Conservation (phyloP, 2,797 vertebrate species). For the Falco columbarius region DNA sequence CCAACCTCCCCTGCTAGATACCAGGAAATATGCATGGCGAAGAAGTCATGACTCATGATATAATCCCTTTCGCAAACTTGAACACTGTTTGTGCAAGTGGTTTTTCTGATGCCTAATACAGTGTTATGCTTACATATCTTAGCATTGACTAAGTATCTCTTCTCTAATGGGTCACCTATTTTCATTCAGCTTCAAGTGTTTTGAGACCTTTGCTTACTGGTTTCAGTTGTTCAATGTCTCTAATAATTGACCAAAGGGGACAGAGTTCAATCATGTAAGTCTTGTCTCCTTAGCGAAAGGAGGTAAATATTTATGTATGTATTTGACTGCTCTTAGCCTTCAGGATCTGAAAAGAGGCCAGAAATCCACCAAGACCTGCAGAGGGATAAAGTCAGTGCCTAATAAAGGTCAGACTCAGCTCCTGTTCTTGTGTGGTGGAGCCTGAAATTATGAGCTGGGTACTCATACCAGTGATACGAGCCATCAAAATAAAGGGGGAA, state of each 20-base stretch:
- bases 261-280: not conserved
- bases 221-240: not conserved
- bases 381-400: not conserved
- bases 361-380: not conserved
- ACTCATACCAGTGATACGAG: not conserved
- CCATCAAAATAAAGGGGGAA: not conserved
- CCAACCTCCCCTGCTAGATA: constrained; percentile 14
- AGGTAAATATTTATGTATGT: not conserved
- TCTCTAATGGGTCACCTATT: not conserved
- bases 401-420: not conserved
- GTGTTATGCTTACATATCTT: not conserved
- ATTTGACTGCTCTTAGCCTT: not conserved
- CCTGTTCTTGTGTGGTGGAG: not conserved
- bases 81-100: constrained; percentile 23
- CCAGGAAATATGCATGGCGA: constrained; percentile 37
- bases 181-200: not conserved
- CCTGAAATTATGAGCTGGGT: not conserved
- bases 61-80: constrained; percentile 43
- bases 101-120: constrained; percentile 16
- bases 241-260: not conserved
- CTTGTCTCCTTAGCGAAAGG: not conserved
- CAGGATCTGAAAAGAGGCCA: not conserved
- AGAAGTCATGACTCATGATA: constrained; percentile 43
- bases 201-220: not conserved
- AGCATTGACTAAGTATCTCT: constrained; percentile 23